Evolutionary conservation across 1,140 invertebrate genomes (phyloP).

Genomic region (Drosophila jambulina): DNA sequence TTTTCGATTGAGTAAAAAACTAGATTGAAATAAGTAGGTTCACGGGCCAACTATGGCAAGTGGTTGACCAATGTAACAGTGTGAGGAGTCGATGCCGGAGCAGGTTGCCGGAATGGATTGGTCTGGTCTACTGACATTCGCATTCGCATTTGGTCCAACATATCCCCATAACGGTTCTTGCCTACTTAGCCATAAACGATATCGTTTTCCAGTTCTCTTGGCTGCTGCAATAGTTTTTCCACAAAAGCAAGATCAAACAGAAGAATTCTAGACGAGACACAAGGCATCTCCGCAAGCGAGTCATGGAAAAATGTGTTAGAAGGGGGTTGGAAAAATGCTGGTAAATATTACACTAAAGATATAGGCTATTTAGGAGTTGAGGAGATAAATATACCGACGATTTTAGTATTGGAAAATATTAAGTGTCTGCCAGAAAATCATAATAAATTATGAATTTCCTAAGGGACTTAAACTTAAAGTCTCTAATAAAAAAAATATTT

Average conservation of each 20-base stretch:
- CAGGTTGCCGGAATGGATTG: constrained; percentile 21
- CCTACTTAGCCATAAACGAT: constrained; percentile 40
- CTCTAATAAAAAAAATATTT: too few species aligned
- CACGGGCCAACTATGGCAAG: constrained; percentile 24
- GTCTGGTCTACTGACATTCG: constrained; percentile 37
- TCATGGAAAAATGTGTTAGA: neutral
- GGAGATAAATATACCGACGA: neutral
- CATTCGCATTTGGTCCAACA: constrained; percentile 2
- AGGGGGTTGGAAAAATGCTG: neutral
- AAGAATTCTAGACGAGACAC: constrained; percentile 13
- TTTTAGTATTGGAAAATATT: neutral
- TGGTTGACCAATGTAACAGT: constrained; percentile 19
- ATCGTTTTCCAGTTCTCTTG: constrained; percentile 31
- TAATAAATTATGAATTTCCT: too few species aligned
- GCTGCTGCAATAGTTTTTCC: neutral
- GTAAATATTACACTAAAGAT: neutral
- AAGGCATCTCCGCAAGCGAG: constrained; percentile 1
- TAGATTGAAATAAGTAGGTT: constrained; percentile 39
- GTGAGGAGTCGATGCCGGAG: neutral
- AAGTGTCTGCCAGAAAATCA: neutral
- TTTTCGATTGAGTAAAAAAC: constrained; percentile 23
- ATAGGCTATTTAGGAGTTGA: neutral
- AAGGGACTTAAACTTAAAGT: neutral
- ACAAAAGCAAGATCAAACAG: neutral
- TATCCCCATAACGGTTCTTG: constrained; percentile 30